Evolutionary conservation across 2,113 vertebrate species (phyloP).

Genomic region (Thunnus maccoyii): DNA sequence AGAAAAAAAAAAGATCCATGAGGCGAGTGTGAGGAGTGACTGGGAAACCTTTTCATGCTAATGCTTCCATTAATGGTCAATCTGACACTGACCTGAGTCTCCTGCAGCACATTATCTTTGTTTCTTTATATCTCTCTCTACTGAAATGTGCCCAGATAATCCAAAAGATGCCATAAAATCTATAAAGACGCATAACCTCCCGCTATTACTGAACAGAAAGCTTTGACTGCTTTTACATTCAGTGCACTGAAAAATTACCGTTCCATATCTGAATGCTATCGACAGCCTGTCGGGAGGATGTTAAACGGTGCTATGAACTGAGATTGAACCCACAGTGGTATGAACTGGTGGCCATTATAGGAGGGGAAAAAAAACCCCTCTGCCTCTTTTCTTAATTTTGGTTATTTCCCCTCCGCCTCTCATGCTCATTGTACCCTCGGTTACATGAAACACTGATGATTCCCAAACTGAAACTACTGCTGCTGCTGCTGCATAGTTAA

Average conservation of each 20-base stretch:
- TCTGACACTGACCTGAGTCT: not conserved
- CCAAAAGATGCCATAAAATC: not conserved
- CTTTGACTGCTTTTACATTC: slow-evolving; percentile 2
- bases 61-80: not conserved
- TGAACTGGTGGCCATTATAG: not conserved
- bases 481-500: not conserved
- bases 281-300: slow-evolving; percentile 26
- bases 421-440: not conserved
- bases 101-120: not conserved
- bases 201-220: not conserved
- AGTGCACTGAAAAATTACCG: not conserved
- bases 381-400: not conserved
- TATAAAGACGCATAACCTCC: not conserved
- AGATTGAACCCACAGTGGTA: slow-evolving; percentile 43
- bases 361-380: not conserved
- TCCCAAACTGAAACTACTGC: not conserved
- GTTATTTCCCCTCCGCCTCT: slow-evolving; percentile 12
- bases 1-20: not conserved
- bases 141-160: not conserved
- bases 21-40: not conserved
- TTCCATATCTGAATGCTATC: slow-evolving; percentile 45
- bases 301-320: slow-evolving; percentile 43
- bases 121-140: not conserved
- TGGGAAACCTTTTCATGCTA: not conserved
- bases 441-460: not conserved